Evolutionary conservation across 2,113 vertebrate species (phyloP), one percentile per base, ranked within the genome.

Genomic region (Numida meleagris): DNA sequence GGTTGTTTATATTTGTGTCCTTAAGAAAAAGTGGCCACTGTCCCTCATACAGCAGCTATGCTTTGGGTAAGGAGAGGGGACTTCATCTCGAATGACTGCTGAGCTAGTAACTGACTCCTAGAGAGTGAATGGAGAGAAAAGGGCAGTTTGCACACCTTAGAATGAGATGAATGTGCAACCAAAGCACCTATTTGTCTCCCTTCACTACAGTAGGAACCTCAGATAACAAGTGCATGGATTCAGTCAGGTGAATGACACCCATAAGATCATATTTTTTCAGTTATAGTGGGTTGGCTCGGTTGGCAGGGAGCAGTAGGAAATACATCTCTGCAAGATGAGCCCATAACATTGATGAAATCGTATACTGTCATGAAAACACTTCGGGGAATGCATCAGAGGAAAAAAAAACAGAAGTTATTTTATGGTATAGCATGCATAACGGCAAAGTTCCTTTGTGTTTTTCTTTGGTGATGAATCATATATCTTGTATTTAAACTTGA

Each of bases 401-500:
- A 24, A 88, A 83, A 91, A 66, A 73, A 31, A 87, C 33, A 86
- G 87, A 80, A 38, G 18, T 38, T 80, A 50, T 88, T 86, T 86
- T 83, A 79, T 88, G 34, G 20, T 71, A 13, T 12, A 86, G 38
- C n/a, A 70, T 11, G 34, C 45, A 72, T 1, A 73, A 42, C 51
- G 81, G 50, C 24, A 77, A 81, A 95, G 43, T 67, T 67, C 42
- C 48, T 51, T 68, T n/a, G 27, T 82, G 31, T 85, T 80, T 93
- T 84, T 42, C 76, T 40, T 79, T 59, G 66, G 11, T 2, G 4
- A 86, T 92, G 68, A 94, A 74, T 91, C 55, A 94, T 12, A 24
- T 48, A 36, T 33, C 13, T 48, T 55, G 50, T 67, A 86, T 93
- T 96, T 83, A 90, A 91, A 78, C 42, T 46, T 34, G n/a, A 90